phyloP scores from a whole-genome alignment of 1,140 invertebrate genomes.

The Macrosteles quadrilineatus region DNA sequence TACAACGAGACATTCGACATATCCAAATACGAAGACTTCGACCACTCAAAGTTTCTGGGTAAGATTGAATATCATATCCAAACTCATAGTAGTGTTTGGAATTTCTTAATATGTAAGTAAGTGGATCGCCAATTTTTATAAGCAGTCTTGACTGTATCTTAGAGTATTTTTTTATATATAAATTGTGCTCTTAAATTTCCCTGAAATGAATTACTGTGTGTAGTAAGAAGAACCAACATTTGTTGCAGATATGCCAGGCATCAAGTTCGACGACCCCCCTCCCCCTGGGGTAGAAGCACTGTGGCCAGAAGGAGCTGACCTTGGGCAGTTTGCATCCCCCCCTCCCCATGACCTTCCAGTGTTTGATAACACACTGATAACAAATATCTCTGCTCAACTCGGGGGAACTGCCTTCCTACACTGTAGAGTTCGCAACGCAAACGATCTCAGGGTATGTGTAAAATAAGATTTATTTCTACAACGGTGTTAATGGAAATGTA shows the following conservation, averaged over 20 bases:
- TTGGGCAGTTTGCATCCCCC: neutral
- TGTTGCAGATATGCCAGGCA: slow-evolving; percentile 1
- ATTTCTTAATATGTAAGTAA: too few relatives aligned
- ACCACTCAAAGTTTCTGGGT: slow-evolving; percentile 42
- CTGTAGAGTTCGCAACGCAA: slow-evolving; percentile 69
- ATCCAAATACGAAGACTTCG: slow-evolving; percentile 44
- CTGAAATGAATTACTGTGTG: too few relatives aligned
- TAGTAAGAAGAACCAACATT: too few relatives aligned
- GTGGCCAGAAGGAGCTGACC: neutral
- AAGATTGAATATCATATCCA: neutral
- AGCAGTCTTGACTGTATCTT: too few relatives aligned
- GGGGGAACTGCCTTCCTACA: slow-evolving; percentile 83
- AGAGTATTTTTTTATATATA: too few relatives aligned
- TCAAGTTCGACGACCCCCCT: neutral
- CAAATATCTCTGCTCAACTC: slow-evolving; percentile 78
- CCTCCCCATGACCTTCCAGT: slow-evolving; percentile 27
- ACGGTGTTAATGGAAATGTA: too few relatives aligned
- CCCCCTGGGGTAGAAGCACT: neutral
- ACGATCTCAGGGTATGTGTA: slow-evolving; percentile 56
- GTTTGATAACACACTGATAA: slow-evolving; percentile 63
- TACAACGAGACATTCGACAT: slow-evolving; percentile 44
- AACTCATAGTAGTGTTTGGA: too few relatives aligned
- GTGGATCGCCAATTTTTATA: too few relatives aligned
- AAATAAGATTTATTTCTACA: too few relatives aligned
- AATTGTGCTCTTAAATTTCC: too few relatives aligned